Conservation (phyloP, 2,888 invertebrate species). For the Phalera bucephala region DNA sequence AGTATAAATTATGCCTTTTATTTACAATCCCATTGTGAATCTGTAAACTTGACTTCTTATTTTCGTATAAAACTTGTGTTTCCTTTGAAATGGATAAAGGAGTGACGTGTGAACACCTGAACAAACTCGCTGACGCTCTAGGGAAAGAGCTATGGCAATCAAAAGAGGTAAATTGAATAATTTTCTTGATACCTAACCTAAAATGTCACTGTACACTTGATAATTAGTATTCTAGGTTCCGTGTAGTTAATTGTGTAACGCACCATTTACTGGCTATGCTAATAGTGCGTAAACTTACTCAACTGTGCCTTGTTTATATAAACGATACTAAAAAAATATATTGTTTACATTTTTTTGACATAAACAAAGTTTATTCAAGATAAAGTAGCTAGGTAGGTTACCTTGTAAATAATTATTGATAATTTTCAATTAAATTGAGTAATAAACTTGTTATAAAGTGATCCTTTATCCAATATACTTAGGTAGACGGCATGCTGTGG, state of each 20-base stretch:
- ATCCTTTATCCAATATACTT: too few species aligned
- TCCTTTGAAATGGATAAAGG: constrained; percentile 70
- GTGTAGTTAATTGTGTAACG: constrained; percentile 63
- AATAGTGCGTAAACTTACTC: constrained; percentile 7
- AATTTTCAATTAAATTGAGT: too few species aligned
- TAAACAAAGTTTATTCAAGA: too few species aligned
- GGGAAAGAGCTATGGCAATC: constrained; percentile 72
- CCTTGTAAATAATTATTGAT: too few species aligned
- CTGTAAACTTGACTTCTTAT: constrained; percentile 52
- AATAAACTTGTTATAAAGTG: too few species aligned
- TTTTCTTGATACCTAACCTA: constrained; percentile 60
- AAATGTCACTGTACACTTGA: constrained; percentile 48
- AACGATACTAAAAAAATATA: constrained; percentile 3
- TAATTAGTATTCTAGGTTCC: constrained; percentile 60
- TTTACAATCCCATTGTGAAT: constrained; percentile 60
- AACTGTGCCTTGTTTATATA: neutral
- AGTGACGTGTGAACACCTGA: constrained; percentile 76
- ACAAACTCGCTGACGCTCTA: constrained; percentile 64
- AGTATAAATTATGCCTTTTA: constrained; percentile 60
- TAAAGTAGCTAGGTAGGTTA: too few species aligned
- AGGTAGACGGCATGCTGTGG: too few species aligned
- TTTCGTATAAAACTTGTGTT: constrained; percentile 49
- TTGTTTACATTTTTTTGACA: constrained; percentile 12
- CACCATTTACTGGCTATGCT: constrained; percentile 10
- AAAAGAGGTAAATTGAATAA: constrained; percentile 59